A percentile compares a stretch with the other conserved stretches of the same genome.
Evolutionary conservation across 2,888 invertebrate genomes (phyloP).

Genomic region (Salticus scenicus): DNA sequence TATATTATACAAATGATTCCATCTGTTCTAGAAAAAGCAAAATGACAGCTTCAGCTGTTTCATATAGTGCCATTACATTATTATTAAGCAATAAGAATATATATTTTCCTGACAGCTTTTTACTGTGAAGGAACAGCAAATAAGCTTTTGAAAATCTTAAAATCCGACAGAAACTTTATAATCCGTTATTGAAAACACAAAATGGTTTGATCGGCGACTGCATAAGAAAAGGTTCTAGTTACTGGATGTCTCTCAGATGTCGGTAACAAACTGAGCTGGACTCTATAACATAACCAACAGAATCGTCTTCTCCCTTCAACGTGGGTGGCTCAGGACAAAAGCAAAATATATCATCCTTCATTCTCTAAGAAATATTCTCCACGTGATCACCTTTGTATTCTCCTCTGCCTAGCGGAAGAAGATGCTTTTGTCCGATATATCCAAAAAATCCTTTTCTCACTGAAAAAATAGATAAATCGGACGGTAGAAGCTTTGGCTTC

Average conservation of each 20-base stretch:
- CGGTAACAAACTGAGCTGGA: not conserved
- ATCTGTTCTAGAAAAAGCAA: no score
- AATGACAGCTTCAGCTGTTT: no score
- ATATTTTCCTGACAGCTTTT: no score
- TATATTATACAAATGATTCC: no score
- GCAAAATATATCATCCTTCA: conserved; percentile 57
- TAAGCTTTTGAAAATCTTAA: no score
- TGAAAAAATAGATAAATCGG: conserved; percentile 53
- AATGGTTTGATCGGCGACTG: no score
- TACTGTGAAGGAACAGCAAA: no score
- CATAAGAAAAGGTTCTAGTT: not conserved
- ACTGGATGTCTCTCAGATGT: not conserved
- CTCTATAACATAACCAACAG: not conserved
- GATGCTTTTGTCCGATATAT: conserved; percentile 29
- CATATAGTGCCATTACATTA: no score
- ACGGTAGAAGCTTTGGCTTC: conserved; percentile 28
- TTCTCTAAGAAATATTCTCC: conserved; percentile 22
- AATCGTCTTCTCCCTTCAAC: conserved; percentile 25
- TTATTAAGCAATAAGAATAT: no score
- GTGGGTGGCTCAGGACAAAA: conserved; percentile 53
- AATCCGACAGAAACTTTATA: no score
- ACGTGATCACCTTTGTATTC: conserved; percentile 24
- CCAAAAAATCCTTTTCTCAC: conserved; percentile 63
- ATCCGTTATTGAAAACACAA: no score
- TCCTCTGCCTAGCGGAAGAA: conserved; percentile 25